Evolutionary conservation across 2,888 invertebrate species (phyloP), one percentile per base, ranked within the genome.

Genomic region (Stenurella melanura): DNA sequence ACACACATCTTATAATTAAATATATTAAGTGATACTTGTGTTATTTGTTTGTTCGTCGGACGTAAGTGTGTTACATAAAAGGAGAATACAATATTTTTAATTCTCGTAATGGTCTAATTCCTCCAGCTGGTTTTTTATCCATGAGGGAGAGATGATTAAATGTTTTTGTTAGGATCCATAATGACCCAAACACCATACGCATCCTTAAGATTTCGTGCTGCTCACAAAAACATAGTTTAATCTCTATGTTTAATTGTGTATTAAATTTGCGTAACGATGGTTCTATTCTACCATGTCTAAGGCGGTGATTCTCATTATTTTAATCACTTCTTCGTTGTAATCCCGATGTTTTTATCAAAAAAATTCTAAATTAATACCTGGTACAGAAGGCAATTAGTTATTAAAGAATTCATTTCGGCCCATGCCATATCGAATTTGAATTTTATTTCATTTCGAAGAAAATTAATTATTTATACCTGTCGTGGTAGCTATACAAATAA

Each of bases 161-260:
- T 17, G 57, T 61, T 70, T 70, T 61, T 38, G 15, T 60, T 19
- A 50, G 42, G 12, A 42, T 42, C 34, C 42, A 42, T 70, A 70
- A 70, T 60, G 38, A 70, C 21, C 42, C 11, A 70, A 50, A 21
- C 70, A 58, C 42, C 70, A 61, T 70, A 70, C 60, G 60, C 70
- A 69, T 34, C 57, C 58, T 19, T 12, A 70, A n/a, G 60, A 60
- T 60, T 70, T 61, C 34, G 42, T 70, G 38, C 7, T 42, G 60
- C 57, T n/a, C 17, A 79, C 75, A 81, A 79, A 79, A 78, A 79
- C 74, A 57, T 54, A 68, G 67, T 79, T 78, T 74, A 74, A 80
- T 79, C 75, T 75, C 73, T 74, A 56, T 73, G 76, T 77, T 74
- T 78, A 78, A 82, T 79, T 80, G 78, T 80, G 75, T 80, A 73